Base-by-base conservation (phyloP, 2,888 invertebrate species). In the Chrysopilus asiliformis region DNA sequence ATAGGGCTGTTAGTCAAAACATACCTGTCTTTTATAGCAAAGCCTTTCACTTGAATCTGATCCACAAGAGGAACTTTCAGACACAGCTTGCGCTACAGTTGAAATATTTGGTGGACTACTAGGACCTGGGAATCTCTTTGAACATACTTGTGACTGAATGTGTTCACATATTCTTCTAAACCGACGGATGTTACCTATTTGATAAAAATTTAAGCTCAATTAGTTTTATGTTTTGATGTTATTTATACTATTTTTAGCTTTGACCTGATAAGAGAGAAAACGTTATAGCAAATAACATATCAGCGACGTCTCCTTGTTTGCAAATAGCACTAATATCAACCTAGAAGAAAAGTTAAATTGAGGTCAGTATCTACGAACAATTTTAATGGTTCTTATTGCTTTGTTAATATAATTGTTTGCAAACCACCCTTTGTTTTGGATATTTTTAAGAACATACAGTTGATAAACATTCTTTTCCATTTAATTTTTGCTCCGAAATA, bases 111-210 rank as follows among this genome's bases (percentile, higher is more conserved):
- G 57, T 45, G 64, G 64, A 52, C 64, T 64, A 45, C 53, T 62
- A 33, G 60, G 58, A 17, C 62, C 62, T 43, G 61, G 57, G 50
- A 61, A 57, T 60, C 72, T 63, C 64, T 67, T 55, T 52, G 66
- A 64, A 38, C 74, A 73, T 48, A 85, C 81, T 46, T 87, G 86
- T 20, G 82, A 75, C 59, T 95, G 94, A 46, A 95, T 87, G 65
- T 94, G 90, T 58, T 95, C 95, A 66, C 94, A 94, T 47, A 95
- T 89, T 51, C 94, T 74, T 37, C 93, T 75, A 67, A 95, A 95
- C 43, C 95, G 74, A 38, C 94, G 76, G 49, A 93, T 89, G 58
- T 94, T 94, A 42, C 94, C 93, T 90, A 60, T 15, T 54, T 51
- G 38, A 25, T 18, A 31, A n/a, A n/a, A n/a, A n/a, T n/a, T n/a